Evolutionary conservation across 2,888 invertebrate species (phyloP).

Genomic region (Zygogramma bicolorata): DNA sequence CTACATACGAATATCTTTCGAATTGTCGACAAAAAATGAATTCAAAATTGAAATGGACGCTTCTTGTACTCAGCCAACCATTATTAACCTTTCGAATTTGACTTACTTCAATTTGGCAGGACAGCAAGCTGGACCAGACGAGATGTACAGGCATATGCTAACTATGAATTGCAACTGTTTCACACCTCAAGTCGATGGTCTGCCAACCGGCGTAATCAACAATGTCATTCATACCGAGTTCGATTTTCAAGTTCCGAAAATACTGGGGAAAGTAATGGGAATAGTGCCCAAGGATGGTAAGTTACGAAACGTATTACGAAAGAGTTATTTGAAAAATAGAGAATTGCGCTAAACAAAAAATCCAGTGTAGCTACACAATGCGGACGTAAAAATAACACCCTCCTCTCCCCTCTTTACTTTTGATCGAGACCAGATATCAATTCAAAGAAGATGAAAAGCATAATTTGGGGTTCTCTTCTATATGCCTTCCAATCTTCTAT

Average conservation of each 20-base stretch:
- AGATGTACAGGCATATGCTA: conserved; percentile 77
- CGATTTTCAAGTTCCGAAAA: conserved; percentile 78
- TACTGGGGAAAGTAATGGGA: conserved; percentile 75
- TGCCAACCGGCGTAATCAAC: conserved; percentile 81
- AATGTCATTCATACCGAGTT: conserved; percentile 78
- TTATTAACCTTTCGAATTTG: conserved; percentile 87
- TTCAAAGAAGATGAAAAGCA: no score
- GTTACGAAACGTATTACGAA: not conserved
- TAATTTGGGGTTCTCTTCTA: no score
- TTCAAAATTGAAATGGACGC: conserved; percentile 82
- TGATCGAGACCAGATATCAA: no score
- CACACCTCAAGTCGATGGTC: conserved; percentile 74
- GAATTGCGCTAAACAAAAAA: no score
- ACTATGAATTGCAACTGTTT: conserved; percentile 82
- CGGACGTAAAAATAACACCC: no score
- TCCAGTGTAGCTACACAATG: no score
- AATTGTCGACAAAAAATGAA: conserved; percentile 79
- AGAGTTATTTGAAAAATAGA: no score
- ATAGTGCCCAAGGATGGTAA: conserved; percentile 72
- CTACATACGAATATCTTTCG: conserved; percentile 76
- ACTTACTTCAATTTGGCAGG: conserved; percentile 93
- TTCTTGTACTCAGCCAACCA: conserved; percentile 81
- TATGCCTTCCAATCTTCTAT: no score
- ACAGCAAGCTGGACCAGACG: conserved; percentile 77
- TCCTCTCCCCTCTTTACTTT: no score